Conservation (phyloP, 2,113 vertebrate species). For the Gasterosteus aculeatus region DNA sequence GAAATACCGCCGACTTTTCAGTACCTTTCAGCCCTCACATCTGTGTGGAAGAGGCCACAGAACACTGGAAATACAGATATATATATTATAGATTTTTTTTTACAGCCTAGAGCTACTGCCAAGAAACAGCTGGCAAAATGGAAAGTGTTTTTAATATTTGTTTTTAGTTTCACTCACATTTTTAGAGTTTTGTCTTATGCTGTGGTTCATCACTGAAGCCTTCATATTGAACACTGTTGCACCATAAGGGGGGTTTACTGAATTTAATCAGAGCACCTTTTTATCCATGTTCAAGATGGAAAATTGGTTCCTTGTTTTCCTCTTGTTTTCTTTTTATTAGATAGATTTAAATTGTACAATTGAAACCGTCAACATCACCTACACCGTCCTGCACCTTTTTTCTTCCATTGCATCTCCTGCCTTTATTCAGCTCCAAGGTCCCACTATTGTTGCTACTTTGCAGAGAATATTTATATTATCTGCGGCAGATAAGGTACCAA, state of each 20-base stretch:
- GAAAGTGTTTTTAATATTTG: conserved; percentile 39
- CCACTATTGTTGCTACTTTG: neutral
- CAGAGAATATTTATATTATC: conserved; percentile 10
- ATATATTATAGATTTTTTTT: conserved; percentile 2
- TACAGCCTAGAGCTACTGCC: conserved; percentile 20
- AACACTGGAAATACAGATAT: conserved; percentile 33
- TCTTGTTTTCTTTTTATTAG: neutral
- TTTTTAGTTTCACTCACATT: conserved; percentile 32
- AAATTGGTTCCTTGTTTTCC: neutral
- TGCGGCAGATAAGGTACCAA: neutral
- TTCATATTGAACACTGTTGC: neutral
- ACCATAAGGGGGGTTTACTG: neutral
- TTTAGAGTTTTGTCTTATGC: conserved; percentile 25
- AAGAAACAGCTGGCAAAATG: conserved; percentile 38
- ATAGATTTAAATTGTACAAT: neutral
- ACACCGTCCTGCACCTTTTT: neutral
- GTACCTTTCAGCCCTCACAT: conserved; percentile 1
- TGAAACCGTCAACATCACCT: neutral
- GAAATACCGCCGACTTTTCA: conserved; percentile 44
- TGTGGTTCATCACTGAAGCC: conserved; percentile 11
- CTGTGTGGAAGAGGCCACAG: conserved; percentile 12
- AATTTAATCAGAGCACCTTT: conserved; percentile 4
- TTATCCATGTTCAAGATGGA: neutral
- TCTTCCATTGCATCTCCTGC: neutral
- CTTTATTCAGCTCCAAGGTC: conserved; percentile 13